Evolutionary conservation across 2,888 invertebrate genomes (phyloP), one percentile per base, ranked within the genome.

Genomic region (Agrenia bidenticulata): DNA sequence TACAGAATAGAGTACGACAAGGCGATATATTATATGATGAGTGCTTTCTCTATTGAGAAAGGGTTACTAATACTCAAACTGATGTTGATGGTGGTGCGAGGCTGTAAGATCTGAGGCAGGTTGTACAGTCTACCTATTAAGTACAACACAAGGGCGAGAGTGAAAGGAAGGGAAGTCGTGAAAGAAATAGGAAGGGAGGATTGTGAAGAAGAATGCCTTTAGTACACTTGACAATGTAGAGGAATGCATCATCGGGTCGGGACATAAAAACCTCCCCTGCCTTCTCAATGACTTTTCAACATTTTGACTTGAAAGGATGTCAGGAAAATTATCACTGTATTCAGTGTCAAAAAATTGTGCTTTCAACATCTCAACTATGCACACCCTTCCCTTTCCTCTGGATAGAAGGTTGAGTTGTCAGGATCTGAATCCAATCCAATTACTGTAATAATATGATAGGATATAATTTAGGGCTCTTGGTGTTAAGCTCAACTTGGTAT

Each of bases 251-350:
- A 57, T 57, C 55, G 24, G 55, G 51, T 51, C 26, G 45, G n/a
- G 15, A 17, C 11, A 32, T 32, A 32, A 32, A 32, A 56, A 39
- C n/a, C 45, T 57, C 39, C 4, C 21, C 23, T 32, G 32, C 32
- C 11, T 55, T 55, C 15, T 11, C 42, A 62, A 27, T 53, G 61
- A 56, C 60, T 60, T 54, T 59, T 64, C 58, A 57, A 64, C 64
- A 61, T 63, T 64, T 63, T 51, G 54, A 50, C 64, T 55, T 51
- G 64, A 53, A 54, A 64, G 64, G 64, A 68, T 64, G 68, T 68
- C 68, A 65, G 64, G 68, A 68, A 68, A 68, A 68, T 68, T 68
- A 68, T 68, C 62, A 59, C 68, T 61, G 39, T 57, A 63, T 54
- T 61, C 61, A 4, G 55, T 55, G 55, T 55, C 55, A 55, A 55